Evolutionary conservation across 2,888 invertebrate genomes (phyloP).

Genomic region (Spatulosminthurus flaviceps): DNA sequence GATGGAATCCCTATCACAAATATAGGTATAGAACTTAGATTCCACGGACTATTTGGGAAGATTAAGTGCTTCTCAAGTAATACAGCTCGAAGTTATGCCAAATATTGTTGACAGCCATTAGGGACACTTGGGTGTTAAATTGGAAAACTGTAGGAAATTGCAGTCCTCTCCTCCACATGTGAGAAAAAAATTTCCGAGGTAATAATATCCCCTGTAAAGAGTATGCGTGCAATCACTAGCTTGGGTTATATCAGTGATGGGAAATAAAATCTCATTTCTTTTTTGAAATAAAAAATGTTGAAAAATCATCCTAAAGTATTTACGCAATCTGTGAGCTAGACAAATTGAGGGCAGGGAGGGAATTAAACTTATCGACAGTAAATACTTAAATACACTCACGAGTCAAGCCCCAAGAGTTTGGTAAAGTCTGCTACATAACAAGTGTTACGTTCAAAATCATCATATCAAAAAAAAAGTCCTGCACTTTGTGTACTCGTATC

Average conservation of each 20-base stretch:
- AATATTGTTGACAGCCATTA: not conserved
- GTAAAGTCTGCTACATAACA: not conserved
- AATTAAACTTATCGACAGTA: conserved; percentile 1
- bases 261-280: not conserved
- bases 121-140: not conserved
- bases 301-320: conserved; percentile 21
- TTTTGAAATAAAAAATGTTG: not conserved
- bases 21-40: not conserved
- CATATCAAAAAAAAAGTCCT: not conserved
- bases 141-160: not conserved
- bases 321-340: not conserved
- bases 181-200: not conserved
- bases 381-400: not conserved
- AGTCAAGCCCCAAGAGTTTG: not conserved
- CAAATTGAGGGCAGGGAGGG: conserved; percentile 11
- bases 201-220: not conserved
- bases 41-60: not conserved
- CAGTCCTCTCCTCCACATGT: not conserved
- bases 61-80: not conserved
- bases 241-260: not conserved
- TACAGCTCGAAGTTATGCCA: not conserved
- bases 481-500: not conserved
- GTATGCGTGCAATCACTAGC: not conserved
- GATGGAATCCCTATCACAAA: not conserved
- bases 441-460: not conserved